Percentiles rank a stretch among this genome's conserved stretches.
These are phyloP conservation scores for Cheilosia urbana DNA, from an alignment of 2,888 invertebrate genomes.

Conservation along the genomic window DNA sequence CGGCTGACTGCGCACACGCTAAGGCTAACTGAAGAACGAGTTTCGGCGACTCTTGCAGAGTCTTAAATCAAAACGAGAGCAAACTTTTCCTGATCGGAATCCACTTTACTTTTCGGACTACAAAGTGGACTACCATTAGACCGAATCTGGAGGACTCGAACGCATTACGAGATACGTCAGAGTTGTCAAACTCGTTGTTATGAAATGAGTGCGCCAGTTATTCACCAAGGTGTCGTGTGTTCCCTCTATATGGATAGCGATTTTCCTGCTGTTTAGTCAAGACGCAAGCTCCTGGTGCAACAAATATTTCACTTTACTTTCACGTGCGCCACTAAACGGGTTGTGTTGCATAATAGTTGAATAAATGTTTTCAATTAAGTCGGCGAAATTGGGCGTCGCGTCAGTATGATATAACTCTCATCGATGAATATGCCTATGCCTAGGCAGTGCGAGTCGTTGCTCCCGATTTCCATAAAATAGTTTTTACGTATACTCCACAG, in stretches of 20 bases:
- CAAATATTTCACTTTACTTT: constrained; percentile 62
- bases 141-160: constrained; percentile 49
- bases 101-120: constrained; percentile 40
- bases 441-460: constrained; percentile 19
- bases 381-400: constrained; percentile 64
- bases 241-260: constrained; percentile 12
- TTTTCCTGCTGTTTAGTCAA: constrained; percentile 51
- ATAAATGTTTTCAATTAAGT: constrained; percentile 54
- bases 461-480: constrained; percentile 32
- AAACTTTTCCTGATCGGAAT: constrained; percentile 61
- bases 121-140: constrained; percentile 10
- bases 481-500: constrained; percentile 22
- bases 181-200: constrained; percentile 68
- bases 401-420: constrained; percentile 36
- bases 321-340: constrained; percentile 56
- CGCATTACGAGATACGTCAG: constrained; percentile 41
- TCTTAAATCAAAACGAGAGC: constrained; percentile 56
- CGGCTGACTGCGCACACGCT: neutral
- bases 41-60: constrained; percentile 9
- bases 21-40: constrained; percentile 21
- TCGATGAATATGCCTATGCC: constrained; percentile 25
- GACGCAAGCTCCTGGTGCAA: constrained; percentile 37
- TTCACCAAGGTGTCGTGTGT: constrained; percentile 40
- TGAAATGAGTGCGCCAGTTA: constrained; percentile 68
- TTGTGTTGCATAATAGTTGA: constrained; percentile 58